phyloP scores from a whole-genome alignment of 1,140 invertebrate genomes.

The Ptiloglossa arizonensis region DNA sequence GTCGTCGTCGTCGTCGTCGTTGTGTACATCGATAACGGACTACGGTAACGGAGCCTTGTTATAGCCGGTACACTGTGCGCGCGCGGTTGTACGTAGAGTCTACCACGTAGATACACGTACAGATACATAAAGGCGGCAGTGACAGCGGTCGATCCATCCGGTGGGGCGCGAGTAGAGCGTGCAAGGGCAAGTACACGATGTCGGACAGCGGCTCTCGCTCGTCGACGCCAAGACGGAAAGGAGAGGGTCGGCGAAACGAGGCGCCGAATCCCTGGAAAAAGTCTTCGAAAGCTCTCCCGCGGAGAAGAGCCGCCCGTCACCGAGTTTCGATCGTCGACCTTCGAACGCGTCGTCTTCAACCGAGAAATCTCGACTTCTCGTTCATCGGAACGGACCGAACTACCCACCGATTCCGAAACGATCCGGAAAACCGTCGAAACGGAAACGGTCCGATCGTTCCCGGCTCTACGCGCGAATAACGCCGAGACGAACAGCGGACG shows the following conservation, averaged over 20 bases:
- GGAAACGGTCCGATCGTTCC: no score
- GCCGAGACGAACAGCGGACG: no score
- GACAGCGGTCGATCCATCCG: conserved; percentile 75
- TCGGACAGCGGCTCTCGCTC: conserved; percentile 69
- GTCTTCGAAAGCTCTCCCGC: conserved; percentile 17
- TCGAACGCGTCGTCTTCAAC: no score
- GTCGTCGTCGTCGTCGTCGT: no score
- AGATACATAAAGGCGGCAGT: conserved; percentile 56
- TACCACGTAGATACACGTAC: conserved; percentile 7
- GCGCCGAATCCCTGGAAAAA: conserved; percentile 4
- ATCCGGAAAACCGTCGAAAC: no score
- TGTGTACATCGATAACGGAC: conserved; percentile 57
- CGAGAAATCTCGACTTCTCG: no score
- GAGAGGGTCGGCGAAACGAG: conserved; percentile 47
- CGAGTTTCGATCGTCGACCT: no score
- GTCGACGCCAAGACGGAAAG: conserved; percentile 68
- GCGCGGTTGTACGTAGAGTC: conserved; percentile 1
- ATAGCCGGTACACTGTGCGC: conserved; percentile 4
- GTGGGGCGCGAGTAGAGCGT: conserved; percentile 75
- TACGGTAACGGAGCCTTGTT: conserved; percentile 35
- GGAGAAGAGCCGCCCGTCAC: conserved; percentile 46
- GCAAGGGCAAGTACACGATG: conserved; percentile 71
- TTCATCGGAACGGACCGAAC: no score
- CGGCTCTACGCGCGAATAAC: no score
- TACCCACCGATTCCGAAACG: no score